phyloP scores from a whole-genome alignment of 2,888 invertebrate species.

The Drosophila tanythrix region DNA sequence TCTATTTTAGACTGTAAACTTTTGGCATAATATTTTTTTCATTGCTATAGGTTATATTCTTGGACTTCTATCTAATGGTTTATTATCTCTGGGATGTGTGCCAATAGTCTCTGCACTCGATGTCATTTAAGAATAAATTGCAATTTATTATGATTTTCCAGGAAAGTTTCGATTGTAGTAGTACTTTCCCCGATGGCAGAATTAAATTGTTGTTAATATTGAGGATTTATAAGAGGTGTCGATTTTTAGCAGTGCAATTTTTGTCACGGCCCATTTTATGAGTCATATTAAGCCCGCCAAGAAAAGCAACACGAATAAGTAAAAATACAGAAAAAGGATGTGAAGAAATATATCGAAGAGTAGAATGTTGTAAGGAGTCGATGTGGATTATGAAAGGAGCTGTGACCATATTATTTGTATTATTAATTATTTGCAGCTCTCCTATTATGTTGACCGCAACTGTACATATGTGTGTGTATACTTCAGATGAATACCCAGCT shows the following conservation, averaged over 20 bases:
- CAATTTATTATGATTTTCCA: not conserved
- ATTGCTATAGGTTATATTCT: not conserved
- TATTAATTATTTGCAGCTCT: not conserved
- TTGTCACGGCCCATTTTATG: not conserved
- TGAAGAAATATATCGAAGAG: not conserved
- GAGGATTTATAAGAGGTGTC: not conserved
- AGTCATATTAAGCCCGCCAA: not conserved
- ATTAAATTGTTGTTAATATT: not conserved
- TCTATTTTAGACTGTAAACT: not conserved
- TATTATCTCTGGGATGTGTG: not conserved
- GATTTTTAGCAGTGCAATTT: not conserved
- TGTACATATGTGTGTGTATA: constrained; percentile 53
- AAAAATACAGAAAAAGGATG: not conserved
- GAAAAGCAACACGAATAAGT: not conserved
- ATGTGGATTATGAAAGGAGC: not conserved
- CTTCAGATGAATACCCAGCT: constrained; percentile 66
- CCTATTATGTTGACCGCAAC: not conserved
- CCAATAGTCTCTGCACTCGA: too few relatives aligned
- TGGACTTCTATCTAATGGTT: not conserved
- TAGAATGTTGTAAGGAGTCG: not conserved
- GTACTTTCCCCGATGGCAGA: not conserved
- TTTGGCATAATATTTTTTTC: not conserved
- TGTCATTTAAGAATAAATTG: not conserved
- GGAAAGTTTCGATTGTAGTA: not conserved
- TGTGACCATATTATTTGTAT: not conserved